phyloP scores from a whole-genome alignment of 2,797 vertebrate species.

The Bovichtus diacanthus region DNA sequence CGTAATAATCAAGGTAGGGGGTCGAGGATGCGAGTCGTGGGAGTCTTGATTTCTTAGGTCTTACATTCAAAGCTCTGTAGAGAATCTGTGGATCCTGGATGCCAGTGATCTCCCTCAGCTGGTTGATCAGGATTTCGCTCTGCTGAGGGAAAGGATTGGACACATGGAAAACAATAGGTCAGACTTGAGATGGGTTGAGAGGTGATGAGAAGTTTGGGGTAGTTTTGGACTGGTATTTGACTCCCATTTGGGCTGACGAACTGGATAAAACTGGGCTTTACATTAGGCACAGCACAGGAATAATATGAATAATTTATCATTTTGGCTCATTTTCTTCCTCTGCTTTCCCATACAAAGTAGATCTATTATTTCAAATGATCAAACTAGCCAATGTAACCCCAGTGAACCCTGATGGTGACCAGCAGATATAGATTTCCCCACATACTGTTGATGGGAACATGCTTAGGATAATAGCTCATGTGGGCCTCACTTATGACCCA shows the following conservation, averaged over 20 bases:
- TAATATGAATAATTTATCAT: background rate
- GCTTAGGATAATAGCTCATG: background rate
- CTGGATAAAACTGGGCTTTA: background rate
- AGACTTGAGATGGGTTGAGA: background rate
- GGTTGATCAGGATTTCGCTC: constrained; percentile 7
- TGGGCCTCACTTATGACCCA: constrained; percentile 15
- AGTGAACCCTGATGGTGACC: background rate
- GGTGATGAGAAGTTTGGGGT: too few relatives aligned
- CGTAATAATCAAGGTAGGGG: background rate
- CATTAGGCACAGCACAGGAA: background rate
- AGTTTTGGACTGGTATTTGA: background rate
- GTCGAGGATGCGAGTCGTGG: too few relatives aligned
- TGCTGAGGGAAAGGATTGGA: background rate
- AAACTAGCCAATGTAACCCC: background rate
- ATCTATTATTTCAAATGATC: background rate
- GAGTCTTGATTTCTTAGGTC: background rate
- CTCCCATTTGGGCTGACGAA: background rate
- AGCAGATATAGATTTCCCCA: background rate
- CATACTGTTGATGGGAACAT: background rate
- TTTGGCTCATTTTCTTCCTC: background rate
- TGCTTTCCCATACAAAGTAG: background rate
- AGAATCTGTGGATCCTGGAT: constrained; percentile 7
- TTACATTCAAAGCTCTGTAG: constrained; percentile 9
- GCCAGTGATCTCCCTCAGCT: constrained; percentile 18
- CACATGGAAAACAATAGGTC: background rate